A percentile compares a stretch with the other conserved stretches of the same genome.
Evolutionary conservation across 2,797 vertebrate species (phyloP).

Genomic region (Pelochelys cantorii): DNA sequence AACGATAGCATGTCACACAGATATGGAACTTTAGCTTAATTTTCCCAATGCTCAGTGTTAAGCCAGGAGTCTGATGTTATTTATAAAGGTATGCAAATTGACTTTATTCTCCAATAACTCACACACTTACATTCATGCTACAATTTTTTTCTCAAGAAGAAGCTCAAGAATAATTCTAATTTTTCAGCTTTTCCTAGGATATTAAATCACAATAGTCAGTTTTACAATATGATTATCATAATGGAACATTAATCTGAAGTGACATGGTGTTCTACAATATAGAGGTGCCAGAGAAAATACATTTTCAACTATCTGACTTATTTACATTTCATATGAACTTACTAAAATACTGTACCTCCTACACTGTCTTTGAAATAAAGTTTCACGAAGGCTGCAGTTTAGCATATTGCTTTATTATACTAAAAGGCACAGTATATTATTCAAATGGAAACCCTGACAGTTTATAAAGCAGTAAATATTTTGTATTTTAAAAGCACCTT

Average conservation of each 20-base stretch:
- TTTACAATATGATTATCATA: conserved; percentile 70
- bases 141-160: conserved; percentile 17
- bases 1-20: conserved; percentile 4
- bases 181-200: conserved; percentile 44
- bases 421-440: not conserved
- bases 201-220: conserved; percentile 58
- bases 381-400: conserved; percentile 9
- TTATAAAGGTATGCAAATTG: conserved; percentile 21
- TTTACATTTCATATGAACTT: conserved; percentile 73
- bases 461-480: not conserved
- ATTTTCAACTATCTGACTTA: conserved; percentile 66
- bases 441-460: not conserved
- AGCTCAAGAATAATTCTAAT: conserved; percentile 38
- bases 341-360: conserved; percentile 52
- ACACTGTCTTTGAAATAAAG: conserved; percentile 18
- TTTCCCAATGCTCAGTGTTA: conserved; percentile 13
- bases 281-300: conserved; percentile 39
- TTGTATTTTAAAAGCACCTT: not conserved
- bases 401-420: fast-evolving
- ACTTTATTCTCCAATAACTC: conserved; percentile 22
- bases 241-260: conserved; percentile 56
- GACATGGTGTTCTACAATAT: conserved; percentile 63
- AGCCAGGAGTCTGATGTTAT: conserved; percentile 10
- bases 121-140: not conserved
- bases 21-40: not conserved